phyloP scores from a whole-genome alignment of 2,797 vertebrate genomes.

The Oryzias sinensis region DNA sequence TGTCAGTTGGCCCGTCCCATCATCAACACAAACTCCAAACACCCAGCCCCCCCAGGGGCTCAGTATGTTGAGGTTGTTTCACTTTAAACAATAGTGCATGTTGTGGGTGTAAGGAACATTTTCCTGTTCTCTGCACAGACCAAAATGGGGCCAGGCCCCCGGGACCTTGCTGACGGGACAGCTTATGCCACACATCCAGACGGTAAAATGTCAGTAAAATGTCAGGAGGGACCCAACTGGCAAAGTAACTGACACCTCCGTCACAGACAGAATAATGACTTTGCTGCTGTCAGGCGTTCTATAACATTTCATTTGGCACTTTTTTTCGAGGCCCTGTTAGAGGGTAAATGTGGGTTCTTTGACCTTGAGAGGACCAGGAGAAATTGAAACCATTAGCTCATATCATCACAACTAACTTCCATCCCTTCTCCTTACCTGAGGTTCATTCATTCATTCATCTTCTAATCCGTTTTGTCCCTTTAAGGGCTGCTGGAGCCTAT shows the following conservation, averaged over 20 bases:
- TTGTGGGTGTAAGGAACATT: constrained; percentile 27
- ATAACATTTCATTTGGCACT: constrained; percentile 41
- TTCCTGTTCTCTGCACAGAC: constrained; percentile 40
- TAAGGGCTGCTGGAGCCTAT: no score
- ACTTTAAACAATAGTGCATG: constrained; percentile 11
- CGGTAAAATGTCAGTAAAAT: constrained; percentile 72
- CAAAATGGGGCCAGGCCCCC: constrained; percentile 42
- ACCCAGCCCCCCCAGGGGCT: no score
- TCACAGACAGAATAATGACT: constrained; percentile 43
- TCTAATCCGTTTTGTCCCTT: no score
- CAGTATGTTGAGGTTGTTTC: no score
- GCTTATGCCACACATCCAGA: constrained; percentile 65
- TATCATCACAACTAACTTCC: constrained; percentile 40
- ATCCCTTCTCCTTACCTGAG: constrained; percentile 7
- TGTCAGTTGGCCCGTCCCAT: no score
- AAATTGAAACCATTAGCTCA: constrained; percentile 52
- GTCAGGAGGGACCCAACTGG: constrained; percentile 65
- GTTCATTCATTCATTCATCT: not conserved
- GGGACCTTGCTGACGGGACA: constrained; percentile 64
- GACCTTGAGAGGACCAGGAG: constrained; percentile 63
- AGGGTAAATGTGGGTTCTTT: constrained; percentile 39
- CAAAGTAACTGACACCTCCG: constrained; percentile 48
- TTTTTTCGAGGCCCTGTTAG: constrained; percentile 14
- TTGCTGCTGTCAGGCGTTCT: constrained; percentile 28
- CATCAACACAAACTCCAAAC: no score